Evolutionary conservation across 2,888 invertebrate genomes (phyloP), one percentile per base, ranked within the genome.

Genomic region (Hemistola chrysoprasaria): DNA sequence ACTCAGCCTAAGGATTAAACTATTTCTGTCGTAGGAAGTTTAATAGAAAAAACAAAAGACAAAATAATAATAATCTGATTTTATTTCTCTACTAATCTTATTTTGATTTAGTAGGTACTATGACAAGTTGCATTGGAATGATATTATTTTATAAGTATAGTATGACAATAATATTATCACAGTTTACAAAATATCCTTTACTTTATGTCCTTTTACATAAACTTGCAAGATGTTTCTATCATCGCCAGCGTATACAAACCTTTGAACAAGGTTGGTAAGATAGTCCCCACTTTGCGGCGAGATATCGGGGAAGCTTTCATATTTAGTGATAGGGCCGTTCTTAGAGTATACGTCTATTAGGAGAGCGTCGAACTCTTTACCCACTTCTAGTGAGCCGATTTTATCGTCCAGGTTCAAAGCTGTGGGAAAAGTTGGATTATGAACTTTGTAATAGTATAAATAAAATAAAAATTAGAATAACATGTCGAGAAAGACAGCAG

Each of bases 291-390:
- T 58, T 0, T 63, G 63, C 0, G 40, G 43, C 27, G 21, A 7
- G 6, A 40, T 50, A 1, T 59, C 58, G 2, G 66, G 53, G 1
- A 59, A 47, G 36, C 67, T 64, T 0, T 56, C 52, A 32, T 92
- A 90, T 49, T 90, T 77, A 55, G 92, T 91, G 9, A 91, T 73
- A 1, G 88, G 83, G 5, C 91, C 84, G 6, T 73, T 68, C 7
- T 72, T 40, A 7, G 79, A 65, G 55, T 89, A 88, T n/a, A 93
- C 86, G 61, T 96, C 94, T 20, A 97, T 82, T 0, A 96, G 59
- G 0, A 98, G 79, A 0, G 97, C 97, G 85, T 98, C 98, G 61
- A 98, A 97, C 39, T 95, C 92, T 73, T 97, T 97, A 9, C 95
- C 96, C 3, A 91, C 73, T 53, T 90, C 85, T 60, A 98, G 95